These are phyloP conservation scores for Scaptomyza caliginosa DNA, from an alignment of 2,888 invertebrate species.

Conservation along the genomic window DNA sequence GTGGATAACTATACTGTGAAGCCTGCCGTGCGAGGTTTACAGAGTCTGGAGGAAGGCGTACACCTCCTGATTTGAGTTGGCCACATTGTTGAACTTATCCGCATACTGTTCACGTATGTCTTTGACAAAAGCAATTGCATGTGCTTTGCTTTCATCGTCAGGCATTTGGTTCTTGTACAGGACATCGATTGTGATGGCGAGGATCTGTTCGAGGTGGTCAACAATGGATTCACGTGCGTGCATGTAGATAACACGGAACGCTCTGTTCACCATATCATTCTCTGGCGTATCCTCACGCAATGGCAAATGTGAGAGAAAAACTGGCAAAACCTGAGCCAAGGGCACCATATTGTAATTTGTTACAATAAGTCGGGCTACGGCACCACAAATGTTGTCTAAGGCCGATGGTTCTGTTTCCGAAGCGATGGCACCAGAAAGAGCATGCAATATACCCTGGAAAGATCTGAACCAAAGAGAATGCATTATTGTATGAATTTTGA, in stretches of 20 bases:
- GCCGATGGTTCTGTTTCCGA: conserved; percentile 88
- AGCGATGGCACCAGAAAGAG: conserved; percentile 87
- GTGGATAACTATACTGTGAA: conserved; percentile 1
- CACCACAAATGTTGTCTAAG: conserved; percentile 91
- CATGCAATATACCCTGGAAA: conserved; percentile 88
- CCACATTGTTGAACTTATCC: conserved; percentile 85
- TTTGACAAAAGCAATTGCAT: conserved; percentile 85
- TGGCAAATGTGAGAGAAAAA: conserved; percentile 89
- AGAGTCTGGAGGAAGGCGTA: conserved; percentile 78
- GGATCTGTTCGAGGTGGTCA: conserved; percentile 85
- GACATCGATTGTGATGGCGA: conserved; percentile 86
- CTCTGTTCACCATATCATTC: conserved; percentile 88
- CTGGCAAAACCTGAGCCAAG: conserved; percentile 89
- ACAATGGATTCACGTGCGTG: conserved; percentile 86
- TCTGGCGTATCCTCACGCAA: conserved; percentile 90
- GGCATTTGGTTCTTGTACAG: conserved; percentile 86
- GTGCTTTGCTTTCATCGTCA: conserved; percentile 65
- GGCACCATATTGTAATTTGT: conserved; percentile 88
- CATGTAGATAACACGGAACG: conserved; percentile 87
- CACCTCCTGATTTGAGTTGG: conserved; percentile 81
- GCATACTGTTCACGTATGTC: conserved; percentile 86
- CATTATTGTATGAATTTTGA: neutral
- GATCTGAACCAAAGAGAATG: conserved; percentile 84
- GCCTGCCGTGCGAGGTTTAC: conserved; percentile 41
- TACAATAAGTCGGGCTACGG: conserved; percentile 89